Conservation (phyloP, 2,113 vertebrate species). For the Cryptomyrus ogoouensis region DNA sequence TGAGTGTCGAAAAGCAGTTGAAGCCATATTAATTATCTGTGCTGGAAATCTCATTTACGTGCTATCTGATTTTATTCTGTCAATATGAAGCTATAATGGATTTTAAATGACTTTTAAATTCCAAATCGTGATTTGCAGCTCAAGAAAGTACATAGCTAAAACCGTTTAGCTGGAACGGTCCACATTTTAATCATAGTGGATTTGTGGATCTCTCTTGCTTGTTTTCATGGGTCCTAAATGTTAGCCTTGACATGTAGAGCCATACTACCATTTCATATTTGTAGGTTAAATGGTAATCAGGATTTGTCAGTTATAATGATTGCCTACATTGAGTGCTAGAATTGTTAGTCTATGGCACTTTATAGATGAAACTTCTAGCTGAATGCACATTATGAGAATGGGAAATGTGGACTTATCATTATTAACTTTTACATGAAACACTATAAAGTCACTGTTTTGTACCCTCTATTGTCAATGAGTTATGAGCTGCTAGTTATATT, state of each 20-base stretch:
- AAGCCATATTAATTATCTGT: slow-evolving; percentile 40
- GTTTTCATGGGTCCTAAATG: slow-evolving; percentile 12
- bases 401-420: background rate
- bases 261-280: slow-evolving; percentile 1
- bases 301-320: background rate
- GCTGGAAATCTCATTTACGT: slow-evolving; percentile 42
- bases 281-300: slow-evolving; percentile 19
- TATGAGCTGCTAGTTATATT: slow-evolving; percentile 15
- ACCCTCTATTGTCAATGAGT: background rate
- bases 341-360: background rate
- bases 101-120: slow-evolving; percentile 42
- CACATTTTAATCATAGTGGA: background rate
- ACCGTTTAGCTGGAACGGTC: background rate
- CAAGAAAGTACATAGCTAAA: background rate
- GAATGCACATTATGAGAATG: background rate
- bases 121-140: slow-evolving; percentile 19
- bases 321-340: background rate
- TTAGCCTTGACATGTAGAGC: background rate
- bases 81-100: slow-evolving; percentile 41
- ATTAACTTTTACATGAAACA: background rate
- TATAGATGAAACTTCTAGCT: background rate
- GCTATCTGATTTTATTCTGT: slow-evolving; percentile 40
- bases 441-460: background rate
- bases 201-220: background rate
- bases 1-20: slow-evolving; percentile 29